Conservation (phyloP, 2,113 vertebrate species). For the Phylloscopus whistleri region DNA sequence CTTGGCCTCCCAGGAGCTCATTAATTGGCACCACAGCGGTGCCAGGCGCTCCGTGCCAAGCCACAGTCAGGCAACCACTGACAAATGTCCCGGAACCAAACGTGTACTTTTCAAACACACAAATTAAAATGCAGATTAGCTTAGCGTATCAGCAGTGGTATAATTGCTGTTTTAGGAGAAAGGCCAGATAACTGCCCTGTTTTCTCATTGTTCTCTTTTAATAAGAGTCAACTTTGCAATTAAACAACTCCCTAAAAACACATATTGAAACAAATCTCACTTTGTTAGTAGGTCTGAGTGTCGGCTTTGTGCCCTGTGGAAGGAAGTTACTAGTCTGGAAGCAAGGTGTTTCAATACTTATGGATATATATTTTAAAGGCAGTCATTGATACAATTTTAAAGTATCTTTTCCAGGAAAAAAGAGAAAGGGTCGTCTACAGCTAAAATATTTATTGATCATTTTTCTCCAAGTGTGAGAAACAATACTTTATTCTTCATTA, state of each 20-base stretch:
- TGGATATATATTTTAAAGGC: neutral
- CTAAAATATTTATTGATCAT: neutral
- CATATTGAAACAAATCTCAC: neutral
- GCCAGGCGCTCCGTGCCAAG: neutral
- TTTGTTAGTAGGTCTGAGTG: neutral
- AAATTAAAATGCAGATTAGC: neutral
- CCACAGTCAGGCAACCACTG: neutral
- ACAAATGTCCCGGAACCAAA: neutral
- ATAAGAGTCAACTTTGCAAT: neutral
- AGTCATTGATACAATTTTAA: neutral
- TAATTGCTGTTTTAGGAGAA: neutral
- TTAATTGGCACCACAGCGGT: neutral
- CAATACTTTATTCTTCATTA: neutral
- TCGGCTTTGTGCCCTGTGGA: neutral
- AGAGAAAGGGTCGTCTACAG: neutral
- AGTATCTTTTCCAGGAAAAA: neutral
- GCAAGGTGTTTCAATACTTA: neutral
- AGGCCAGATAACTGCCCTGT: neutral
- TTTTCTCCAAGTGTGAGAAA: neutral
- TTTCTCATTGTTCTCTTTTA: neutral
- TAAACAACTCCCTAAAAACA: conserved; percentile 25
- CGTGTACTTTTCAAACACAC: neutral
- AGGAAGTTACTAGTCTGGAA: neutral
- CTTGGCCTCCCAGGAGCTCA: neutral
- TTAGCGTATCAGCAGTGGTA: neutral